Evolutionary conservation across 2,113 vertebrate species (phyloP), one percentile per base, ranked within the genome.

Genomic region (Gila orcuttii): DNA sequence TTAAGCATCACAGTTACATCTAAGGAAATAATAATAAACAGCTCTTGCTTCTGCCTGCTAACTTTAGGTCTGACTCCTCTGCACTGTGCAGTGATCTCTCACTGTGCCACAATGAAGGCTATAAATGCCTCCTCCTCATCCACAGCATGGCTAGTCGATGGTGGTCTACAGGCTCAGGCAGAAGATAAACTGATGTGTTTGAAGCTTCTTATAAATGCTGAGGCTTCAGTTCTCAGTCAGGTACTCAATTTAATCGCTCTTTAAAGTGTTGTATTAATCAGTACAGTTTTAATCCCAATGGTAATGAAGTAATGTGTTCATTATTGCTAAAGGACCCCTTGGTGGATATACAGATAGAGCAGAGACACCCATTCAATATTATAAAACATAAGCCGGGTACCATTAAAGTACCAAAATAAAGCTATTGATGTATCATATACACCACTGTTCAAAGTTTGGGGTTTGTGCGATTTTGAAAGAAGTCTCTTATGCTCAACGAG

Each of bases 71-170:
- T 97, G 89, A 97, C 96, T 2, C 95, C 97, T 0, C 93, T 98
- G 69, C 96, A 98, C 91, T 96, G 96, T 73, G 97, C 96, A 13
- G 94, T 96, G 81, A 94, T 97, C 81, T 95, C 96, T 39, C 95
- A 97, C 90, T 94, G 96, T 2, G 84, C 88, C 66, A 95, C 93
- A n/a, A 90, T 94, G 91, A 94, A 94, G 86, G 91, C 92, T 7
- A 52, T 93, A 28, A 28, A 78, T 19, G 66, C 81, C 47, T 73
- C 85, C 5, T 83, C 80, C 36, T 86, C 85, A 60, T 90, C 79
- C 13, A 0, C 92, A 74, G 69, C 83, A 17, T 86, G 81, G 62
- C 62, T 88, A 86, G 36, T 87, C 55, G 89, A 91, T 77, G 39
- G 86, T 47, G 69, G 83, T 89, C 89, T 94, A 52, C 90, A 93